A percentile compares a stretch with the other conserved stretches of the same genome.
Conservation (phyloP, 2,888 invertebrate genomes). For the Teleiodes luculella region DNA sequence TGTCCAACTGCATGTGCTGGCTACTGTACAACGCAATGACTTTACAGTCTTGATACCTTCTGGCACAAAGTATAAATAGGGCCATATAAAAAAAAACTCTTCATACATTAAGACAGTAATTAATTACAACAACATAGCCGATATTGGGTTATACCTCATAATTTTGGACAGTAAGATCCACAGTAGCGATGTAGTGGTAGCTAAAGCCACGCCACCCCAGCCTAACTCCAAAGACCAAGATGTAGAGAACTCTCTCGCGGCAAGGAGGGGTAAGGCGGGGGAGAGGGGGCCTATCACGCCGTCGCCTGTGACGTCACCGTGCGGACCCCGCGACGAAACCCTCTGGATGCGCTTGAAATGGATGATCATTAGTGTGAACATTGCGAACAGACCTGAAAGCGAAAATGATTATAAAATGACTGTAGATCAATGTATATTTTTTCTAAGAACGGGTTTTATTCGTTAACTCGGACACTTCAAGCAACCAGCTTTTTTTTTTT, state of each 20-base stretch:
- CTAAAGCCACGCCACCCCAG: conserved; percentile 91
- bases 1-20: no score
- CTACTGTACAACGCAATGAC: no score
- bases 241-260: conserved; percentile 85
- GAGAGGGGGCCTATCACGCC: conserved; percentile 81
- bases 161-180: conserved; percentile 95
- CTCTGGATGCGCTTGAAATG: conserved; percentile 92
- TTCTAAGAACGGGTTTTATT: no score
- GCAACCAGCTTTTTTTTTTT: no score
- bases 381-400: conserved; percentile 88
- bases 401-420: background rate
- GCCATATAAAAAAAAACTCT: no score
- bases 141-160: conserved; percentile 91
- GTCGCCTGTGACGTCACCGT: conserved; percentile 82
- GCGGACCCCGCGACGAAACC: conserved; percentile 78
- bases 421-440: no score
- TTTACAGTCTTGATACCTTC: no score
- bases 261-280: conserved; percentile 77
- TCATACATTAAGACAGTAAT: no score
- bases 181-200: conserved; percentile 88
- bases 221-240: conserved; percentile 91
- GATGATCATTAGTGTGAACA: conserved; percentile 94
- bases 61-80: no score
- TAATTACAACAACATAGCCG: background rate
- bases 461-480: no score